Percentiles rank a stretch among this genome's conserved stretches.
These are phyloP conservation scores for Molossus molossus DNA, from an alignment of 2,797 vertebrate genomes.

Conservation along the genomic window DNA sequence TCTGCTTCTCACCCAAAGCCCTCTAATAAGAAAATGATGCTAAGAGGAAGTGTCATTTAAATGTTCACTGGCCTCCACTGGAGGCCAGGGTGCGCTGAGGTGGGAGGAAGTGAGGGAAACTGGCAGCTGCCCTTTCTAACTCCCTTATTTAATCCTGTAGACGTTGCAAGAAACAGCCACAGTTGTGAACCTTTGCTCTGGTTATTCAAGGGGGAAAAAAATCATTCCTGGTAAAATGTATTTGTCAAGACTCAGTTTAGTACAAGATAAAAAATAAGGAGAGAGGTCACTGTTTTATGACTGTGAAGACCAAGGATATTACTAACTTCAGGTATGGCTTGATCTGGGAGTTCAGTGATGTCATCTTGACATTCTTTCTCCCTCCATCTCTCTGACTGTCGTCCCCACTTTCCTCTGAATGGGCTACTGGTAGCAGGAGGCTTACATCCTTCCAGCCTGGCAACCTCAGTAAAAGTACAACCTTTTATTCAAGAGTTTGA, in stretches of 20 bases:
- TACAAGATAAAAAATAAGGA: conserved; percentile 47
- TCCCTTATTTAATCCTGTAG: conserved; percentile 16
- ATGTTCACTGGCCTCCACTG: neutral
- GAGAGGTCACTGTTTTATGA: neutral
- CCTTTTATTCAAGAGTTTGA: conserved; percentile 25
- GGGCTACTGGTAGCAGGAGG: neutral
- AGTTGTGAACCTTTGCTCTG: neutral
- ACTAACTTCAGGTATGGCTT: neutral
- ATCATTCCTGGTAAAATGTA: neutral
- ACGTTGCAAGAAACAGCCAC: neutral
- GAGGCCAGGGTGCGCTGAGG: neutral
- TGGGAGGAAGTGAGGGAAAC: neutral
- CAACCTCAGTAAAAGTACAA: conserved; percentile 22
- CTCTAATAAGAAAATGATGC: conserved; percentile 18
- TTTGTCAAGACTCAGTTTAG: conserved; percentile 50
- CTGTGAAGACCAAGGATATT: neutral
- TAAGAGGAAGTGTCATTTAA: neutral
- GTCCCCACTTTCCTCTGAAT: neutral
- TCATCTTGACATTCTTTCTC: conserved; percentile 41
- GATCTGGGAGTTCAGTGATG: neutral
- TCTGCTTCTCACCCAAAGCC: conserved; percentile 30
- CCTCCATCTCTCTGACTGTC: neutral
- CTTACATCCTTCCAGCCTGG: neutral
- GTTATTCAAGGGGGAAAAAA: neutral
- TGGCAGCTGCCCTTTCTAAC: neutral